A percentile compares a stretch with the other conserved stretches of the same genome.
Conservation (phyloP, 2,888 invertebrate genomes). For the Apodemia hepburni region DNA sequence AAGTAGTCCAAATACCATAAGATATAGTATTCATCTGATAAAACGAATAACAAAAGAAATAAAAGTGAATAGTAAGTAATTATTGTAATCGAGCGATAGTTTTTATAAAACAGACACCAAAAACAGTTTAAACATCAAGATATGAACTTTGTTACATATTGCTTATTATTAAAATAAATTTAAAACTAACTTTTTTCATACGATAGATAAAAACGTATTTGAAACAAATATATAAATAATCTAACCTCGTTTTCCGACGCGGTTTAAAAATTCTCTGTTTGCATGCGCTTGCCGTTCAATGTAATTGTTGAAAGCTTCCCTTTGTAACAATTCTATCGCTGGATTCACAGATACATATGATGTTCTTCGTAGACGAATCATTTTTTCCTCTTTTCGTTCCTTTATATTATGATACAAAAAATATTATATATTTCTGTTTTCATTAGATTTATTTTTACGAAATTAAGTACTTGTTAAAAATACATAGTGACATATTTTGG, state of each 20-base stretch:
- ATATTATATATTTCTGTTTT: background rate
- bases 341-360: constrained; percentile 62
- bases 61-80: too few species aligned
- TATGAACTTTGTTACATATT: too few species aligned
- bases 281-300: constrained; percentile 49
- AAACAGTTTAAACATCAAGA: too few species aligned
- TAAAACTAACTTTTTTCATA: too few species aligned
- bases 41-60: too few species aligned
- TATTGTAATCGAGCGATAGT: too few species aligned
- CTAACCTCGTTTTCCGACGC: constrained; percentile 68
- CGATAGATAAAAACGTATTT: too few species aligned
- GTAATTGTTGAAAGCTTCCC: constrained; percentile 51
- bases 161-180: too few species aligned
- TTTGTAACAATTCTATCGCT: constrained; percentile 56
- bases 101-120: too few species aligned
- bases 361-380: constrained; percentile 49
- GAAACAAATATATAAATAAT: constrained; percentile 8
- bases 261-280: constrained; percentile 57
- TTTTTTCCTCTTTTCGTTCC: constrained; percentile 45
- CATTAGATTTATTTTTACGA: background rate
- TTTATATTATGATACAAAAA: constrained; percentile 37
- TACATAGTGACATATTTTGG: too few species aligned
- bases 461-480: background rate
- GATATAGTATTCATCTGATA: too few species aligned
- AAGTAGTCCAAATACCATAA: too few species aligned